These are phyloP conservation scores for Ia io DNA, from an alignment of 2,113 vertebrate species.

Conservation along the genomic window DNA sequence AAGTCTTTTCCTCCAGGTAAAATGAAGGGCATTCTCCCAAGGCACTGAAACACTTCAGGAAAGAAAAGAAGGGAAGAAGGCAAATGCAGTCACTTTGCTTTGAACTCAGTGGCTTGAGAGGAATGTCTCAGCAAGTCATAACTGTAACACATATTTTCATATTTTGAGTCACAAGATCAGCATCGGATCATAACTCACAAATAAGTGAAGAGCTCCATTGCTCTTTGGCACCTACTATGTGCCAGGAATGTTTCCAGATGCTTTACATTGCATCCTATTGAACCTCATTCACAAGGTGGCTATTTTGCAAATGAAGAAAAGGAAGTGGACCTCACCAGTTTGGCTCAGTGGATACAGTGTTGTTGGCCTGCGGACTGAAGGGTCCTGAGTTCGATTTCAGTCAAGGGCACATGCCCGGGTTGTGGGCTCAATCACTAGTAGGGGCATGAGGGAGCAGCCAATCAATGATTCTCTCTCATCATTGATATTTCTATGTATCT, in stretches of 20 bases:
- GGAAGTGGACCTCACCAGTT: too few relatives aligned
- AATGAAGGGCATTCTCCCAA: not conserved
- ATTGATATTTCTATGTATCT: too few relatives aligned
- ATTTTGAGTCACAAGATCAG: not conserved
- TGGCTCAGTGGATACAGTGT: too few relatives aligned
- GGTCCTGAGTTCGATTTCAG: too few relatives aligned
- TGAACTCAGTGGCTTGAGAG: not conserved
- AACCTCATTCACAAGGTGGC: not conserved
- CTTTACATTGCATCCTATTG: too few relatives aligned
- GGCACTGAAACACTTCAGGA: not conserved
- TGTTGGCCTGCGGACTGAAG: too few relatives aligned
- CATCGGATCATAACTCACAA: not conserved
- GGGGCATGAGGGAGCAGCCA: too few relatives aligned
- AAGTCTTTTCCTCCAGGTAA: conserved; percentile 10
- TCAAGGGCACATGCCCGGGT: too few relatives aligned
- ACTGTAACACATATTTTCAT: not conserved
- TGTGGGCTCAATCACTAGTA: too few relatives aligned
- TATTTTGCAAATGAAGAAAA: not conserved
- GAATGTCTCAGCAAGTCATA: not conserved
- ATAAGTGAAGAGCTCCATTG: not conserved
- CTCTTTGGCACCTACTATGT: not conserved
- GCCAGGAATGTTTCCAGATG: not conserved
- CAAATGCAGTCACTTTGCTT: not conserved
- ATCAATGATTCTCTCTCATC: too few relatives aligned
- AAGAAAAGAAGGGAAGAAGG: not conserved